Evolutionary conservation across 2,888 invertebrate genomes (phyloP), one percentile per base, ranked within the genome.

Genomic region (Melieria omissa): DNA sequence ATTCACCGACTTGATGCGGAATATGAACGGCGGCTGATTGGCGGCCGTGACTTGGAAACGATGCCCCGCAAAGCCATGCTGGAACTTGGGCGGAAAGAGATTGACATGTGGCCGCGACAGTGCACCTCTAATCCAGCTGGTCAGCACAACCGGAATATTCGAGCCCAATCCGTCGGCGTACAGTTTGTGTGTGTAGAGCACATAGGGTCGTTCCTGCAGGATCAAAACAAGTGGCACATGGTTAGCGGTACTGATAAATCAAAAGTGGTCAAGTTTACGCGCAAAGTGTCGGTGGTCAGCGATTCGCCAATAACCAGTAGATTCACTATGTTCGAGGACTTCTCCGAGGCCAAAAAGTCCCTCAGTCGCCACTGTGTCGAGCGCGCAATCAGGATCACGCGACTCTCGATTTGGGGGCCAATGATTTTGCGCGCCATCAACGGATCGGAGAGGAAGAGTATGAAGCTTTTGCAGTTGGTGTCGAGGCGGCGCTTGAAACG

Each of bases 321-420:
- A 87, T 94, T 93, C 0, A 92, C 89, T 80, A 93, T 91, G 82
- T 89, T 89, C 79, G 91, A 90, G 0, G 93, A 91, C 3, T 86
- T 74, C 64, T 90, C 88, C 41, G 90, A 90, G 0, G 89, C 86
- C 16, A 94, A 82, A 86, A 93, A 94, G 80, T 93, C 93, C 71
- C 91, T 90, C 0, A 94, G 89, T 44, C 91, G 90, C 93, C 93
- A 94, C 79, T 93, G 92, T 0, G 93, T 91, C 3, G 93, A 93
- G 78, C 90, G 88, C 0, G 93, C 90, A 0, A 93, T 88, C 1
- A 94, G 84, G 0, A 94, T 88, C 0, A 94, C 90, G 81, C 90
- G 91, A 76, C 89, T 91, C 0, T 88, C 85, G 2, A 89, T 89
- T 81, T 93, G 91, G 67, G 91, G 89, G 0, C 91, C 91, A 64